These are phyloP conservation scores for Atlantisia rogersi DNA, from an alignment of 2,113 vertebrate species.

Conservation along the genomic window DNA sequence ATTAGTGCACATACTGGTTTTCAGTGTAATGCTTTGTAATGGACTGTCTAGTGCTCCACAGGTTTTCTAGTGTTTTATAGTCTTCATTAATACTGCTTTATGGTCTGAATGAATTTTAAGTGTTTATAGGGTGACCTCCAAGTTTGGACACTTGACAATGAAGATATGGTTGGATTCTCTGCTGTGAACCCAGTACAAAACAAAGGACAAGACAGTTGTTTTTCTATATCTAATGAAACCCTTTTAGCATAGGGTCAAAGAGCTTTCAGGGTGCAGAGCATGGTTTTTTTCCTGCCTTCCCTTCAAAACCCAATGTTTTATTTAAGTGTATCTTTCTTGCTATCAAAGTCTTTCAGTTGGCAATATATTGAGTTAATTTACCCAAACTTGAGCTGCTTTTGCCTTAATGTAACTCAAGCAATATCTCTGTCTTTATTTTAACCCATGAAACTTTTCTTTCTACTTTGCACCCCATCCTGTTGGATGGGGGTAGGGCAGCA, in stretches of 20 bases:
- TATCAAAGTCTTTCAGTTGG: neutral
- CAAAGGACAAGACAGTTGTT: neutral
- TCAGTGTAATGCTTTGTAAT: neutral
- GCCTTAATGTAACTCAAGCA: neutral
- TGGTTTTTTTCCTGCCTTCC: neutral
- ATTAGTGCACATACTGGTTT: neutral
- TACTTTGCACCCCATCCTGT: neutral
- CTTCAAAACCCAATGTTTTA: neutral
- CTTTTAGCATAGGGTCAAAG: neutral
- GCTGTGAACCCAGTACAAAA: neutral
- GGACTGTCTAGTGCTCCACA: accelerated
- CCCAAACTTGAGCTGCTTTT: neutral
- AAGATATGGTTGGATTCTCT: neutral
- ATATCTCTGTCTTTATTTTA: neutral
- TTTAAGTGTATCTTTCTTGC: neutral
- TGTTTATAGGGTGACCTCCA: neutral
- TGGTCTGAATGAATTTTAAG: neutral
- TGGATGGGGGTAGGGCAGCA: neutral
- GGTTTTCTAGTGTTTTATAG: neutral
- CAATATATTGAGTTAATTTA: neutral
- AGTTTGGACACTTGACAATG: neutral
- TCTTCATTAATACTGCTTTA: neutral
- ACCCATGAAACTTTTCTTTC: neutral
- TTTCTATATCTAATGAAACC: neutral
- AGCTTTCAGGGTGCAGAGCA: neutral